Conservation (phyloP, 2,888 invertebrate species). For the Pyrrhia umbra region DNA sequence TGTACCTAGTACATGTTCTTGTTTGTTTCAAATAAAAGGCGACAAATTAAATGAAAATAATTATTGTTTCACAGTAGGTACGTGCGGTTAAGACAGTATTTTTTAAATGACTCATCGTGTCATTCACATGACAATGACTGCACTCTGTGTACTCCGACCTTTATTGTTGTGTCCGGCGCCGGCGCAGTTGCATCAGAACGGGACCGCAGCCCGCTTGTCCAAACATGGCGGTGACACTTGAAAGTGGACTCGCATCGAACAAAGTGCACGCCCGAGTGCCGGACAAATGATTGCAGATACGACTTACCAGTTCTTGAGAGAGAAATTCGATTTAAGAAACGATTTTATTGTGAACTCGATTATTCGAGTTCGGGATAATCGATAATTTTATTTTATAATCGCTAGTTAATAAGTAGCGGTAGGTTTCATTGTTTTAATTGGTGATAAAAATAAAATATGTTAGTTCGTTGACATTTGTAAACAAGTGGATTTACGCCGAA, state of each 20-base stretch:
- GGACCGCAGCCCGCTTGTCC: constrained; percentile 70
- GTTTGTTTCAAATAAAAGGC: neutral
- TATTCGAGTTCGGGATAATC: neutral
- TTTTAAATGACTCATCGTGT: neutral
- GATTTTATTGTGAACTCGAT: neutral
- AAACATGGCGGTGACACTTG: constrained; percentile 68
- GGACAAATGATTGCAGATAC: constrained; percentile 54
- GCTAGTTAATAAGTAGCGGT: neutral
- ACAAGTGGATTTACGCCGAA: constrained; percentile 28
- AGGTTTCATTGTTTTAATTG: neutral
- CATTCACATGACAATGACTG: constrained; percentile 2
- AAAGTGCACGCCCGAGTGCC: constrained; percentile 32
- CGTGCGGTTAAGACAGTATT: neutral
- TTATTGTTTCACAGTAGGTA: neutral
- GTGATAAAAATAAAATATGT: constrained; percentile 22
- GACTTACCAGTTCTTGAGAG: neutral
- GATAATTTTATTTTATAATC: neutral
- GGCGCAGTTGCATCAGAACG: constrained; percentile 71
- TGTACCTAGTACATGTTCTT: neutral
- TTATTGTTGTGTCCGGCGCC: constrained; percentile 51
- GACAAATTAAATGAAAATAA: neutral
- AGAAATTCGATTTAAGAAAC: neutral
- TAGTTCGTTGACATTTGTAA: constrained; percentile 45
- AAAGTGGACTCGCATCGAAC: constrained; percentile 56
- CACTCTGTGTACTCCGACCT: constrained; percentile 29